Percentiles rank a stretch among this genome's conserved stretches.
phyloP scores from a whole-genome alignment of 92 coral and sea anemone species.

The Diadumene lineata region DNA sequence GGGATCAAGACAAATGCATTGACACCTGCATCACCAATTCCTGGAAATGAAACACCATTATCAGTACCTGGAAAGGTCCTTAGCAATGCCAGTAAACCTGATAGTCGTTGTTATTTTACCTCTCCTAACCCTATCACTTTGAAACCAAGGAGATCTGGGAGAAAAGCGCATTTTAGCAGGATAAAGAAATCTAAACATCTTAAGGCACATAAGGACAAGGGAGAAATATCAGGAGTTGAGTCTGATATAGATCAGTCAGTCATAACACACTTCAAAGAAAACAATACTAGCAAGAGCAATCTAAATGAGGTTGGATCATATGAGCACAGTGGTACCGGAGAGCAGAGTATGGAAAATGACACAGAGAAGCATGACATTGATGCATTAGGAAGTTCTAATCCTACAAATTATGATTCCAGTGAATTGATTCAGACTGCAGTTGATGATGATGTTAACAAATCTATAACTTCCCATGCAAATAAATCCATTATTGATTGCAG shows the following conservation, averaged over 20 bases:
- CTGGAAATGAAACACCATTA: not conserved
- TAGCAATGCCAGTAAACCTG: not conserved
- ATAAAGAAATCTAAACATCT: not conserved
- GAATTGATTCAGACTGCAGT: not conserved
- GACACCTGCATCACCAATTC: not conserved
- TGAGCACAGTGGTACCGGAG: no score
- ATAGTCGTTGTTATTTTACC: constrained; percentile 37
- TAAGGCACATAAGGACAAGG: not conserved
- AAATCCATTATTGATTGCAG: not conserved
- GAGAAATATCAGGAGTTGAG: not conserved
- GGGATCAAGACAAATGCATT: not conserved
- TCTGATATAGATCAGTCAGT: not conserved
- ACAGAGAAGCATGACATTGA: no score
- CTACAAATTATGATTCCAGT: not conserved
- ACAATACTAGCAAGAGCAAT: not conserved
- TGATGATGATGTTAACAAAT: not conserved
- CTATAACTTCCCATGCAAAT: not conserved
- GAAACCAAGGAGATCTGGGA: constrained; percentile 27
- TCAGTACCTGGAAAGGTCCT: not conserved
- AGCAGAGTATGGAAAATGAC: no score
- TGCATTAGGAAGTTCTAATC: no score
- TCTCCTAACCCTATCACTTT: constrained; percentile 70
- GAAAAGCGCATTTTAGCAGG: constrained; percentile 13
- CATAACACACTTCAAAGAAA: not conserved
- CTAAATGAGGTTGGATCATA: no score